Base-by-base conservation (phyloP, 2,888 invertebrate genomes). In the Nymphalis c-album region DNA sequence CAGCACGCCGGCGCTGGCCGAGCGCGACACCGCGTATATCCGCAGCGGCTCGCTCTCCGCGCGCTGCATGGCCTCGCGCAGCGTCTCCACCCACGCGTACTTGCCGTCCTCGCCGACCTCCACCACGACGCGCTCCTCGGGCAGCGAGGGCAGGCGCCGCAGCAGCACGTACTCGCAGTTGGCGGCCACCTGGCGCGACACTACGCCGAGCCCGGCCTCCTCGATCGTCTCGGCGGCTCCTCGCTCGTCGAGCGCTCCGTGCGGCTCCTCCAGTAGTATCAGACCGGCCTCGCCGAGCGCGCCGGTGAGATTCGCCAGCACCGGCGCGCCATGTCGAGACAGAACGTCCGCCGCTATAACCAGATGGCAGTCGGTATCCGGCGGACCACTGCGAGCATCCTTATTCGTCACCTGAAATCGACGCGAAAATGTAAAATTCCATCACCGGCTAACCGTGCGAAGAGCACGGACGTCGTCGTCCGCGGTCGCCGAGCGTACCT, bases 21-120 rank as follows among this genome's bases (percentile, higher is more conserved):
- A 94, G 55, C 95, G 95, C 68, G 95, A 94, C 64, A 96, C 94
- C 48, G 97, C 82, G 77, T 95, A 94, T 66, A 97, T 93, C 75
- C 95, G 94, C 72, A 91, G 84, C 45, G 90, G 92, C 69, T 93
- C 93, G 31, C 85, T 83, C 80, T 95, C 94, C 61, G 94, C 92
- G 68, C 94, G 94, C 71, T 94, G 94, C 83, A 99, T 81, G 0
- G 96, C 95, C 1, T 93, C 93, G 84, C 98, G 98, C 48, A 98
- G 88, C 13, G 92, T 88, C 60, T 97, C 96, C 60, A 98, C 94
- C 98, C 98, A 98, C 1, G 85, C 85, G 86, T 95, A 97, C 35
- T 72, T 17, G 79, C 94, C 93, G 68, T 94, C 94, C 79, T 96
- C 96, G 0, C 94, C 94, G 31, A 96, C 88, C 72, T 94, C 93